These are phyloP conservation scores for Bombus impatiens DNA, from an alignment of 1,140 invertebrate species.

Conservation along the genomic window DNA sequence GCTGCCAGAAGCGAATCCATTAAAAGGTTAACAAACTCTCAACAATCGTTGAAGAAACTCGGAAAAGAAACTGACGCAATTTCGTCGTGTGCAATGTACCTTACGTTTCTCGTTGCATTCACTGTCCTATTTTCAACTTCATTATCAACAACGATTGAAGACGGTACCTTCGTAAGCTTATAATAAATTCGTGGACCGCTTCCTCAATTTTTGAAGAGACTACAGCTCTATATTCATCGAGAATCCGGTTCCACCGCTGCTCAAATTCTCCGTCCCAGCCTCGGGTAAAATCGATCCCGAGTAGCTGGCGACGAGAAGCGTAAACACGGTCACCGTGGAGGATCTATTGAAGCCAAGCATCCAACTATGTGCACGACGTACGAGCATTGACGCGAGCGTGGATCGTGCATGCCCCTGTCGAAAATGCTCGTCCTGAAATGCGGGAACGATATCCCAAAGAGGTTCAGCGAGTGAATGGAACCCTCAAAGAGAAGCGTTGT, in stretches of 20 bases:
- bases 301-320: not conserved
- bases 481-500: not conserved
- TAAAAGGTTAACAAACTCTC: slow-evolving; percentile 3
- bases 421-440: not conserved
- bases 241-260: not conserved
- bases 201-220: not conserved
- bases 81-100: not conserved
- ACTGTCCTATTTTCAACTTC: not conserved
- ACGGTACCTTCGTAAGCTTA: not conserved
- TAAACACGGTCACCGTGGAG: slow-evolving; percentile 10
- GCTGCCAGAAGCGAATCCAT: not conserved
- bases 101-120: not conserved
- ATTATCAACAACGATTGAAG: not conserved
- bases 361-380: slow-evolving; percentile 5
- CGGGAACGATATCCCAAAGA: not conserved
- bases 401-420: not conserved
- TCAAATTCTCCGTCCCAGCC: not conserved
- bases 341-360: slow-evolving; percentile 5
- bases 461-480: not conserved
- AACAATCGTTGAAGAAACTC: not conserved
- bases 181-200: not conserved
- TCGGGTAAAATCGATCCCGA: slow-evolving; percentile 19
- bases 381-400: not conserved
- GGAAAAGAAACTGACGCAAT: not conserved
- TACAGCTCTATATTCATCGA: not conserved